Evolutionary conservation across 1,140 invertebrate genomes (phyloP).

Genomic region (Pygmarrhopalites habei): DNA sequence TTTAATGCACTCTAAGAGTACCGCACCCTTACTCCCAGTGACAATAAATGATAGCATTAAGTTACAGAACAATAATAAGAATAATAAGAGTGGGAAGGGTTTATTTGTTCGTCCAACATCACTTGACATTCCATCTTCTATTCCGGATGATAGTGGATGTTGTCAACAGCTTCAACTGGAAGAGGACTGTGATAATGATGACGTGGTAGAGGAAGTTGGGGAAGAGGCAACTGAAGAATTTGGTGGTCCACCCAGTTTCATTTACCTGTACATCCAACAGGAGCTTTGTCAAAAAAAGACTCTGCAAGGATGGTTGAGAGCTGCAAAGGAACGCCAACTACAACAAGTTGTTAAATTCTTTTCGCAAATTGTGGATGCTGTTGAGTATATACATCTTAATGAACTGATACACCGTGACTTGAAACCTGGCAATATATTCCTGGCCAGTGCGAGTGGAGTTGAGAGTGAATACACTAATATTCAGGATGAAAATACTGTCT

Average conservation of each 20-base stretch:
- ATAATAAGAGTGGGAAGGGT: slow-evolving; percentile 6
- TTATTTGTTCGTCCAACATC: slow-evolving; percentile 33
- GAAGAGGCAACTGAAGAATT: not conserved
- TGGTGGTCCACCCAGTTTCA: slow-evolving; percentile 25
- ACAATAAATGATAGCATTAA: not conserved
- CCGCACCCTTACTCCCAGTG: not conserved
- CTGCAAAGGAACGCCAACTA: slow-evolving; percentile 48
- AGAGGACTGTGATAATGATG: not conserved
- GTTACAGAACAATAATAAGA: not conserved
- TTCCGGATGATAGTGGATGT: not conserved
- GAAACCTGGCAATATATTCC: slow-evolving; percentile 56
- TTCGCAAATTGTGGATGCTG: slow-evolving; percentile 84
- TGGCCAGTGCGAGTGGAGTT: slow-evolving; percentile 24
- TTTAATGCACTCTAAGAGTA: not conserved
- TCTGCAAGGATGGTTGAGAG: slow-evolving; percentile 78
- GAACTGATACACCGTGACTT: slow-evolving; percentile 91
- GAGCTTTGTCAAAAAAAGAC: slow-evolving; percentile 84
- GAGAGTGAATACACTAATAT: not conserved
- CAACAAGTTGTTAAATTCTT: slow-evolving; percentile 66
- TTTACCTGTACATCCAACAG: slow-evolving; percentile 95
- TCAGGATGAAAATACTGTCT: slow-evolving; percentile 55
- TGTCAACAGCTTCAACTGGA: too few relatives aligned
- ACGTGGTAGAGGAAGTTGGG: slow-evolving; percentile 3
- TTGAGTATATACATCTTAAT: slow-evolving; percentile 86
- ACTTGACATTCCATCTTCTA: slow-evolving; percentile 18